Evolutionary conservation across 2,888 invertebrate species (phyloP).

Genomic region (Molanna angustata): DNA sequence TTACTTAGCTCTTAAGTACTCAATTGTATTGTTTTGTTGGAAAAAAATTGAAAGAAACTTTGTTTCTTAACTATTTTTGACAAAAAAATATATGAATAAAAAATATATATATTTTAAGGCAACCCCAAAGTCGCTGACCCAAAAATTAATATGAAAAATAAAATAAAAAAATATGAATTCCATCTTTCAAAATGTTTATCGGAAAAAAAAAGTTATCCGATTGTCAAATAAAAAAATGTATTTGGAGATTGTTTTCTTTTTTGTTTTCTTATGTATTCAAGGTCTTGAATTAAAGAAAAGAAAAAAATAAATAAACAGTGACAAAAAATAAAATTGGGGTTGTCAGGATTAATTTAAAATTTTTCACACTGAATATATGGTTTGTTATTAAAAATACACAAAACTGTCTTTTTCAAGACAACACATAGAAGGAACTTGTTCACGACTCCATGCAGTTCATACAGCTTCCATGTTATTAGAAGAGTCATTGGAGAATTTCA

Average conservation of each 20-base stretch:
- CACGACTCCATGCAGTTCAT: not conserved
- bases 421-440: not conserved
- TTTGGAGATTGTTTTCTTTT: conserved; percentile 22
- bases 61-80: conserved; percentile 23
- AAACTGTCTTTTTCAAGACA: conserved; percentile 28
- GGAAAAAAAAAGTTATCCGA: conserved; percentile 20
- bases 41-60: conserved; percentile 12
- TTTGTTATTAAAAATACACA: conserved; percentile 5
- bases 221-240: conserved; percentile 21
- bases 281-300: conserved; percentile 21
- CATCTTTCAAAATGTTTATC: conserved; percentile 14
- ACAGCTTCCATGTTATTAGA: too few relatives aligned
- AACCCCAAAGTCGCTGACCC: conserved; percentile 21
- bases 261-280: conserved; percentile 30
- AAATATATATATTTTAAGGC: conserved; percentile 12
- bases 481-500: too few relatives aligned
- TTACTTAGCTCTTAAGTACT: not conserved
- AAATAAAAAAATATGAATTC: conserved; percentile 26
- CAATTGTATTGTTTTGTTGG: conserved; percentile 2
- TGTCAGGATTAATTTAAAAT: conserved; percentile 21
- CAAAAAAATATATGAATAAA: conserved; percentile 22
- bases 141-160: conserved; percentile 26
- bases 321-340: conserved; percentile 29
- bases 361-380: conserved; percentile 1
- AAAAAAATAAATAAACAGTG: conserved; percentile 12